These are phyloP conservation scores for Cydia splendana DNA, from an alignment of 1,140 invertebrate species.

Conservation along the genomic window DNA sequence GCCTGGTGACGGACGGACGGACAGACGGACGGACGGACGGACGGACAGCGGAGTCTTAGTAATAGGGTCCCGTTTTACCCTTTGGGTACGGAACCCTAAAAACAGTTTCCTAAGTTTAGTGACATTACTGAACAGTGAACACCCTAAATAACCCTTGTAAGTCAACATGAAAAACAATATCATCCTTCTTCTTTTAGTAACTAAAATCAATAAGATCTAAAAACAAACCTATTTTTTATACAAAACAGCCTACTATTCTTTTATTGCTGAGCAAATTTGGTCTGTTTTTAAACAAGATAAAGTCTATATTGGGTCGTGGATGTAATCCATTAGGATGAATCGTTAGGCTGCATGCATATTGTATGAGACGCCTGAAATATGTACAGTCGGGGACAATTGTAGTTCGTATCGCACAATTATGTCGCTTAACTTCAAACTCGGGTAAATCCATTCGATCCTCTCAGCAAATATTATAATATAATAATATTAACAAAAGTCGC, in stretches of 20 bases:
- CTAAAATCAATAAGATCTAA: conserved; percentile 11
- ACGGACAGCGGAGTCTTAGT: no score
- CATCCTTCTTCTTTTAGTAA: background rate
- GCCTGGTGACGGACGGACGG: no score
- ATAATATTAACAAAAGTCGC: no score
- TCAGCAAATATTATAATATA: no score
- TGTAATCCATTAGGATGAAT: background rate
- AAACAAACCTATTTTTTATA: background rate
- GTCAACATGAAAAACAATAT: background rate
- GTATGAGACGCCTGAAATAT: conserved; percentile 9
- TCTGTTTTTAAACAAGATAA: background rate
- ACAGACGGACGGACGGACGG: no score
- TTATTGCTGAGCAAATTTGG: background rate
- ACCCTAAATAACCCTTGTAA: background rate
- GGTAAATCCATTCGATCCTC: no score
- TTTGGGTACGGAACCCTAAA: no score
- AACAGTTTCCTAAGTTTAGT: no score
- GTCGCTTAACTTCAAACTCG: no score
- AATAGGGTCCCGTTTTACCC: no score
- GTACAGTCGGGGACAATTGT: background rate
- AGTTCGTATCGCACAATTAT: no score
- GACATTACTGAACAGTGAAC: no score
- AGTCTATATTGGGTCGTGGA: background rate
- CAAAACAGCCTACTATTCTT: background rate
- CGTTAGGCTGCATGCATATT: conserved; percentile 1